Conservation (phyloP, 2,797 vertebrate genomes). For the Onychomys arenicola region DNA sequence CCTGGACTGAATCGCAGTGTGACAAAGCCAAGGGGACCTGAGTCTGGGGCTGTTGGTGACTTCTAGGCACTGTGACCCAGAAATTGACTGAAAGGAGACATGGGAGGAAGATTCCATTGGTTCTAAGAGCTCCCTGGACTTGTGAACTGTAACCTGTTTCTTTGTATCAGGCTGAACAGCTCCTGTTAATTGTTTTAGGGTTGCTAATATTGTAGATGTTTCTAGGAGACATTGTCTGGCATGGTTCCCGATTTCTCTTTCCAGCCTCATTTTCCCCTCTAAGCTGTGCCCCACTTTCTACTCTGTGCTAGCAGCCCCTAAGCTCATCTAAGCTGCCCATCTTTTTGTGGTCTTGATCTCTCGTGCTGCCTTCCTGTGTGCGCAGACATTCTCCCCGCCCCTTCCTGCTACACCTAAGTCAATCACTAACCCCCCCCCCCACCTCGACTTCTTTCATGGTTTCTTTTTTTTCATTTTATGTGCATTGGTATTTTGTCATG, state of each 20-base stretch:
- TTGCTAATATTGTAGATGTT: background rate
- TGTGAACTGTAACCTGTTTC: too few relatives aligned
- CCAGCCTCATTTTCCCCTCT: background rate
- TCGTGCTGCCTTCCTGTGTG: background rate
- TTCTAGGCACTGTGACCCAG: fast-evolving
- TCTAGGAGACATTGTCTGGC: background rate
- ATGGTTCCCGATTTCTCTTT: background rate
- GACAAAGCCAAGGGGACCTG: background rate
- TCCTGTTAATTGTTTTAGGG: background rate
- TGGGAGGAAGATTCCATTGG: background rate
- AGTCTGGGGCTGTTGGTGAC: background rate
- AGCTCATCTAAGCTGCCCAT: background rate
- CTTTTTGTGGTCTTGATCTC: background rate
- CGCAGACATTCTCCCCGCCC: background rate
- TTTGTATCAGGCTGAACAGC: background rate
- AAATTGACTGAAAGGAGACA: background rate
- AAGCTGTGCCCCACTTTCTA: background rate
- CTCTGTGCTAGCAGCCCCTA: background rate
- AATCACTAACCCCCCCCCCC: background rate
- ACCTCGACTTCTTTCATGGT: background rate
- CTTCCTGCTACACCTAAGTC: background rate
- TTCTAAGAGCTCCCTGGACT: background rate
- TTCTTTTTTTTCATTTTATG: too few relatives aligned
- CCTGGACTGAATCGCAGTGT: too few relatives aligned
- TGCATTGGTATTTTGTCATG: too few relatives aligned